Evolutionary conservation across 2,113 vertebrate genomes (phyloP), one percentile per base, ranked within the genome.

Genomic region (Corythornis vintsioides): DNA sequence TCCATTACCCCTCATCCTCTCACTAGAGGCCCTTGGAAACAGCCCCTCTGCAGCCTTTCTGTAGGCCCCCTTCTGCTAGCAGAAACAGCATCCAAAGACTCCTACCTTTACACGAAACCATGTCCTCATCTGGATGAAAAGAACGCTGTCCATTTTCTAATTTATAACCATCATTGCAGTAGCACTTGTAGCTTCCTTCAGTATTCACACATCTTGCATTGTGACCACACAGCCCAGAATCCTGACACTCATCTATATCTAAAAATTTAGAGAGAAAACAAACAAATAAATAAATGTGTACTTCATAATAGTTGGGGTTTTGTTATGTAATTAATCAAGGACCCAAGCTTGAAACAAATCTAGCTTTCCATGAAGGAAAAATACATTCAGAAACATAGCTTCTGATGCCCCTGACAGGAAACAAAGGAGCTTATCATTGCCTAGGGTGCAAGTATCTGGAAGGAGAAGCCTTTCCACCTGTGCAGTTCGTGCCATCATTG

Each of bases 401-500:
- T 79, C 63, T 81, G 31, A 53, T 7, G 15, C 31, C 28, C 79
- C 13, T 40, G 84, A 59, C n/a, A 15, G 25, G 31, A 89, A 80
- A 95, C 15, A 76, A 56, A 74, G 47, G 9, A 67, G 12, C 5
- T 52, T 66, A 88, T 50, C 4, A 22, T 8, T 66, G 43, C 31
- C 26, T 29, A 4, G 4, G 11, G 6, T 56, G 77, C n/a, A 52
- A 64, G 28, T 28, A 66, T 5, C 11, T 50, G 29, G 9, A 83
- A 86, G 53, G 29, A 83, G 24, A 0, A 71, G 12, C 71, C 12
- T 15, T 40, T 13, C 60, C 96, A 99, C 99, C 99, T 94, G 97
- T 97, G 88, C 99, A 99, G 94, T 98, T 98, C 0, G 99, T 99
- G 83, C 99, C 99, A 56, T 99, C 99, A 12, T 99, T 99, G 55